Base-by-base conservation (phyloP, 2,113 vertebrate genomes). In the Daubentonia madagascariensis region DNA sequence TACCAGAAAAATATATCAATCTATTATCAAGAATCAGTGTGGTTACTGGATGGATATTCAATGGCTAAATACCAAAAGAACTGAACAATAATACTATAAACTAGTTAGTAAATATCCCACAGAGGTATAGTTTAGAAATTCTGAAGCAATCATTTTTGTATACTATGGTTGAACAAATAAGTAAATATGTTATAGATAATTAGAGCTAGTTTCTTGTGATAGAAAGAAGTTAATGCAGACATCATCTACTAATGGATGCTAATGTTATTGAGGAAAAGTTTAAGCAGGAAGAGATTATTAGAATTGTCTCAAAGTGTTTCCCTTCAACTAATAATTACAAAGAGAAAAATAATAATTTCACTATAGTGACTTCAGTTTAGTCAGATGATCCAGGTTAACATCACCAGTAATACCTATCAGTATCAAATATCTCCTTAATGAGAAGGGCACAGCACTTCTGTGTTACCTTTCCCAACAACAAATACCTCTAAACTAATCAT, bases 381-480 rank as follows among this genome's bases (percentile, higher is more conserved):
- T 37, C 5, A 50, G 59, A 88, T 61, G 75, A 28, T 22, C 37
- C 22, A 45, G 9, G 28, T 20, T 43, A 54, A 6, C 11, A 32
- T 10, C 35, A 23, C 22, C 25, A 76, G 79, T 37, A 75, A 43
- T 43, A 52, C 11, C 12, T 35, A 32, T 16, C 37, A 4, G 23
- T n/a, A 37, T 7, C 8, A 50, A 23, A 45, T 8, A 8, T 7
- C 1, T 57, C 37, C 13, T 32, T 20, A 57, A 37, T 3, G 7
- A 54, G 17, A 75, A 57, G 10, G 8, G 1, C 30, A n/a, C 1
- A n/a, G 14, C 2, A 54, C 1, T 20, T 43, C 14, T 8, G 9
- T 28, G 8, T 30, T 76, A 8, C 4, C 22, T 22, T 75, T 75
- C 17, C 18, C 5, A 54, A 30, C 0, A 50, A 43, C 8, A 12